Evolutionary conservation across 2,113 vertebrate genomes (phyloP).

Genomic region (Leucoraja erinaceus): DNA sequence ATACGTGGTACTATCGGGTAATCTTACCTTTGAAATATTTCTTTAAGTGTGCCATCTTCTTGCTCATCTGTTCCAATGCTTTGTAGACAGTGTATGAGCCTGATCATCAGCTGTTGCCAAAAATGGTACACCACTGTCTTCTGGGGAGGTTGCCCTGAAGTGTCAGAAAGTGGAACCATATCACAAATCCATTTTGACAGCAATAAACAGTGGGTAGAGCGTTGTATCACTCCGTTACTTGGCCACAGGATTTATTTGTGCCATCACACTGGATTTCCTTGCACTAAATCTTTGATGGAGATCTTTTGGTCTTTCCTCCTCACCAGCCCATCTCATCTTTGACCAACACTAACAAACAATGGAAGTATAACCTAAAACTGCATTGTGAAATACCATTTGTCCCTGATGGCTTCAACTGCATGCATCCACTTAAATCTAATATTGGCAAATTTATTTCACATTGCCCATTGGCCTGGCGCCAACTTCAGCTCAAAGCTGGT

Average conservation of each 20-base stretch:
- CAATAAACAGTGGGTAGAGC: slow-evolving; percentile 3
- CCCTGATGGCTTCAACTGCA: background rate
- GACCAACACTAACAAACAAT: background rate
- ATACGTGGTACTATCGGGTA: slow-evolving; percentile 20
- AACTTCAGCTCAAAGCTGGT: background rate
- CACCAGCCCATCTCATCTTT: background rate
- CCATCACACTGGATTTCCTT: background rate
- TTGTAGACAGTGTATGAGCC: slow-evolving; percentile 35
- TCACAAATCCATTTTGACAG: slow-evolving; percentile 23
- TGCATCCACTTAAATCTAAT: background rate
- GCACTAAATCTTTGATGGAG: background rate
- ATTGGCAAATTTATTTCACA: background rate
- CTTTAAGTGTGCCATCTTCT: slow-evolving; percentile 30
- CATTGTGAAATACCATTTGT: background rate
- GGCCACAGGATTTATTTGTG: slow-evolving; percentile 1
- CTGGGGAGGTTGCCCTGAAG: slow-evolving; percentile 14
- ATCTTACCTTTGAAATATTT: slow-evolving; percentile 20
- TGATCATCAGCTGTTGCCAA: slow-evolving; percentile 29
- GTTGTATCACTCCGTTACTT: slow-evolving; percentile 8
- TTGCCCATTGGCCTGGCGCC: background rate
- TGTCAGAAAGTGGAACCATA: slow-evolving; percentile 18
- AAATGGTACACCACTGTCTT: slow-evolving; percentile 28
- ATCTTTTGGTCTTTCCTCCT: background rate
- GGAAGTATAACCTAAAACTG: background rate
- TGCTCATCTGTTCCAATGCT: slow-evolving; percentile 25